Conservation (phyloP, 2,113 vertebrate genomes). For the Fregetta grallaria region DNA sequence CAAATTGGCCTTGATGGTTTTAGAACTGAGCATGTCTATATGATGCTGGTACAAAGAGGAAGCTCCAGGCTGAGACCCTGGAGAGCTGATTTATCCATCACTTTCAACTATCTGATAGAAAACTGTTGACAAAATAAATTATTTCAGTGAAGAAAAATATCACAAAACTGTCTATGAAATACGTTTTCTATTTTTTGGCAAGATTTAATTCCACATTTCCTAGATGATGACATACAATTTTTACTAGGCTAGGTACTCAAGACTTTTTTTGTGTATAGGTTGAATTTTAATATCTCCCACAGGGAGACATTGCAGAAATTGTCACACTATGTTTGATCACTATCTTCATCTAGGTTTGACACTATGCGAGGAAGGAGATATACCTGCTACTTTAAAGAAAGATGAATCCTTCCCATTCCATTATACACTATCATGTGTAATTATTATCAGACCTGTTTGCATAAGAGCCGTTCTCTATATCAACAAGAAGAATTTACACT, state of each 20-base stretch:
- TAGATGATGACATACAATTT: background rate
- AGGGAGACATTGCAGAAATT: background rate
- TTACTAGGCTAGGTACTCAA: background rate
- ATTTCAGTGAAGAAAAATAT: background rate
- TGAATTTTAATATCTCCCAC: slow-evolving; percentile 42
- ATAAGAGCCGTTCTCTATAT: background rate
- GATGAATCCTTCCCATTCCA: background rate
- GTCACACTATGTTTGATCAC: slow-evolving; percentile 40
- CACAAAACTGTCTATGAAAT: background rate
- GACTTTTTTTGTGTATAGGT: background rate
- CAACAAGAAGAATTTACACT: background rate
- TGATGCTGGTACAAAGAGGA: background rate
- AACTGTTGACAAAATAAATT: background rate
- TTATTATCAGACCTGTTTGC: background rate
- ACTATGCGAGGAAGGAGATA: background rate
- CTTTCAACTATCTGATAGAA: background rate
- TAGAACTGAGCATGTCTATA: background rate
- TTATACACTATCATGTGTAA: background rate
- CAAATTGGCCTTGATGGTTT: background rate
- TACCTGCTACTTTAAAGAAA: background rate
- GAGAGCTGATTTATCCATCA: background rate
- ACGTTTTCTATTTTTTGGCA: background rate
- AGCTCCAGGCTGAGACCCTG: background rate
- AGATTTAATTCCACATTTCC: background rate
- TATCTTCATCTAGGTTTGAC: background rate